A percentile compares a stretch with the other conserved stretches of the same genome.
Conservation (phyloP, 2,113 vertebrate genomes). For the Toxostoma redivivum region DNA sequence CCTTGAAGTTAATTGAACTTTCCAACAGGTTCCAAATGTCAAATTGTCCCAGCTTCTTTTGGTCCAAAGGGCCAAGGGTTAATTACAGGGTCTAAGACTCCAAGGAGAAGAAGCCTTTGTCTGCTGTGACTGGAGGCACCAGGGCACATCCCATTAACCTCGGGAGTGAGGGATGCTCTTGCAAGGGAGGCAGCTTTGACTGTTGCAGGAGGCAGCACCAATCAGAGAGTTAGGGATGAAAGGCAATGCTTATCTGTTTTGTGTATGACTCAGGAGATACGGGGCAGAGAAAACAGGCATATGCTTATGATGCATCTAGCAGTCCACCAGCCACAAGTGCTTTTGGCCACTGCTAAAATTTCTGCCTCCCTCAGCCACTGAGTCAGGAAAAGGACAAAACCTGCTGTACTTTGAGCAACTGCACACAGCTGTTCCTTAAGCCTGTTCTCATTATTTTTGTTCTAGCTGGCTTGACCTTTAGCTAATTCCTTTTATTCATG, state of each 20-base stretch:
- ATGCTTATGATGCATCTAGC: background rate
- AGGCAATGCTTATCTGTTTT: background rate
- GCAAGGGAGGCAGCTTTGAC: background rate
- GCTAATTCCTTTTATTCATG: slow-evolving; percentile 33
- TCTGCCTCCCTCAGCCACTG: background rate
- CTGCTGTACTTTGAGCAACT: slow-evolving; percentile 16
- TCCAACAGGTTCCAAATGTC: background rate
- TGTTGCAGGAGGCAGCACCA: background rate
- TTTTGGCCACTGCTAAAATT: background rate
- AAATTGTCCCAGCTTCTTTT: background rate
- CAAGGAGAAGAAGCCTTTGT: background rate
- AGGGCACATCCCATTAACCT: background rate
- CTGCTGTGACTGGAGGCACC: background rate
- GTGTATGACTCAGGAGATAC: background rate
- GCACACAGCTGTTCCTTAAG: slow-evolving; percentile 45
- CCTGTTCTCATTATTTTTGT: slow-evolving; percentile 8
- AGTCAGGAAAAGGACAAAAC: slow-evolving; percentile 6
- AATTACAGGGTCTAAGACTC: background rate
- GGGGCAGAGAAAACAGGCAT: background rate
- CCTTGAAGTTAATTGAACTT: slow-evolving; percentile 36
- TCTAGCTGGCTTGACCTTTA: slow-evolving; percentile 50
- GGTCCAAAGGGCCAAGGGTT: background rate
- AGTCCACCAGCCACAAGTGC: background rate
- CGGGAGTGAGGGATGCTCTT: background rate
- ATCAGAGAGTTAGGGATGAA: background rate